phyloP scores from a whole-genome alignment of 2,888 invertebrate genomes.

The Drosophila kambysellisi region DNA sequence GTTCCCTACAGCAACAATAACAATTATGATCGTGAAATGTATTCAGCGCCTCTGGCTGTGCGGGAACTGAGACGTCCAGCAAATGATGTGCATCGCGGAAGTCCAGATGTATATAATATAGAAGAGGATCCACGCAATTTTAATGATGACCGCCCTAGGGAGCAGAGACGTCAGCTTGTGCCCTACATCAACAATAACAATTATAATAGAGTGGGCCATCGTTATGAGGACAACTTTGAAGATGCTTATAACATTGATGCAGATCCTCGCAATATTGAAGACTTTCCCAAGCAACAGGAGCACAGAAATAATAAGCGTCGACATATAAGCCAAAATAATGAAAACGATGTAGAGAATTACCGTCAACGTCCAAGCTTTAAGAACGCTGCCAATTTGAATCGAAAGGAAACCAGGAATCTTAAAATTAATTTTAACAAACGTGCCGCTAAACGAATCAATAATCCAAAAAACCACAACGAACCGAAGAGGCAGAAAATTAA shows the following conservation, averaged over 20 bases:
- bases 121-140: not conserved
- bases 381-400: not conserved
- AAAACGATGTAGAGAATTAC: not conserved
- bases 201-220: not conserved
- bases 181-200: not conserved
- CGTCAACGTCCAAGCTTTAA: not conserved
- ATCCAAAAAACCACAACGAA: no score
- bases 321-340: no score
- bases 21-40: not conserved
- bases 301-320: not conserved
- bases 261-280: not conserved
- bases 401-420: not conserved
- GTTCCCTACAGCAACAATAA: not conserved
- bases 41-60: constrained; percentile 1
- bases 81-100: not conserved
- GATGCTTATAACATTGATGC: not conserved
- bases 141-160: not conserved
- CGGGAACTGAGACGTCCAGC: not conserved
- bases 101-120: not conserved
- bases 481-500: constrained; percentile 1
- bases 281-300: not conserved
- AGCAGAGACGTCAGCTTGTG: not conserved
- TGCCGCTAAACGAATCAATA: not conserved
- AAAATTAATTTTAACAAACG: not conserved
- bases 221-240: not conserved